Percentiles rank a stretch among this genome's conserved stretches.
Evolutionary conservation across 2,113 vertebrate genomes (phyloP).

Genomic region (Pollimyrus isidori): DNA sequence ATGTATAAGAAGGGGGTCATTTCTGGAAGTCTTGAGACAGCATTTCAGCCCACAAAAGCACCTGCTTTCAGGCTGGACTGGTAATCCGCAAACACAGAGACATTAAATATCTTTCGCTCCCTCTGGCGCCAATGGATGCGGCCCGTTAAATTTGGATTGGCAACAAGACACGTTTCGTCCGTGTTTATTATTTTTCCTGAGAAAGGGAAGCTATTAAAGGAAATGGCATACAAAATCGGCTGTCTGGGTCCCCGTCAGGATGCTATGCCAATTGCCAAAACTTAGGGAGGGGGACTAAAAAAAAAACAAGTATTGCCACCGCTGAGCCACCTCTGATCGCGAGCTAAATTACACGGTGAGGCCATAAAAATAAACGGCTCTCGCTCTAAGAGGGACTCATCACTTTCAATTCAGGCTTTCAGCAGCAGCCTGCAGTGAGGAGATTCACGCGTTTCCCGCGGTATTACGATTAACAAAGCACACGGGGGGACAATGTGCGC

Average conservation of each 20-base stretch:
- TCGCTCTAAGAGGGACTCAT: background rate
- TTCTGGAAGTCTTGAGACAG: background rate
- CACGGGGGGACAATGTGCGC: constrained; percentile 30
- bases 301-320: background rate
- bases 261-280: background rate
- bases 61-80: background rate
- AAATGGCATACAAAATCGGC: background rate
- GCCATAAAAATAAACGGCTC: background rate
- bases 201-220: background rate
- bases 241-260: background rate
- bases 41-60: background rate
- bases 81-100: background rate
- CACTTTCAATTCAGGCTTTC: background rate
- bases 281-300: background rate
- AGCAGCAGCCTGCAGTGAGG: background rate
- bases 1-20: background rate
- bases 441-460: constrained; percentile 14
- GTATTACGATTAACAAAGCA: constrained; percentile 24
- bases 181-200: background rate
- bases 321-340: background rate
- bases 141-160: background rate
- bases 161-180: background rate
- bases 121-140: background rate
- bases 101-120: background rate
- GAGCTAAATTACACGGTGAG: background rate